Evolutionary conservation across 1,140 invertebrate genomes (phyloP).

Genomic region (Heliconius congener): DNA sequence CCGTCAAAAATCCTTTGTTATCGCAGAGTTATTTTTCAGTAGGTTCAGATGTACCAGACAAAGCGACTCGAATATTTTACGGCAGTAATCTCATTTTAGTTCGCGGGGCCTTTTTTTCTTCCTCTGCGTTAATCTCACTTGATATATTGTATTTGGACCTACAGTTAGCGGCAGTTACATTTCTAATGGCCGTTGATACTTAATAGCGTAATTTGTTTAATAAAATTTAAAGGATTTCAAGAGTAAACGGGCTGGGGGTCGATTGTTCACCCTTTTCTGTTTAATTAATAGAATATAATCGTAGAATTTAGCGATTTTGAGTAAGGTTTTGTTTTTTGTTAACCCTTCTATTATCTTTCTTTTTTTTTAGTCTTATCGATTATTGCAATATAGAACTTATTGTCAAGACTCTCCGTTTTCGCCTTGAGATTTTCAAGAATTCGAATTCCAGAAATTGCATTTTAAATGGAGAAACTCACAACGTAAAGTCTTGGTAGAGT

Average conservation of each 20-base stretch:
- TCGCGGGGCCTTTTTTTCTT: constrained; percentile 60
- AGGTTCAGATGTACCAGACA: constrained; percentile 64
- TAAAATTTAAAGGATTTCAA: constrained; percentile 20
- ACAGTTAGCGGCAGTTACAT: constrained; percentile 40
- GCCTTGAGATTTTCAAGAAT: no score
- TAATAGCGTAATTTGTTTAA: constrained; percentile 38
- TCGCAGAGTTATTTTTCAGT: constrained; percentile 69
- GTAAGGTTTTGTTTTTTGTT: no score
- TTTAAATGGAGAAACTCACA: no score
- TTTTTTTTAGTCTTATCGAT: no score
- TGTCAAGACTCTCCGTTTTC: no score
- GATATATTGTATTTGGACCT: constrained; percentile 46
- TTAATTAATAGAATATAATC: not conserved
- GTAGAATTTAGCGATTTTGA: not conserved
- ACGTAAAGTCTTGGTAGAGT: no score
- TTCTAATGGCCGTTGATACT: constrained; percentile 34
- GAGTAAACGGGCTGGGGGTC: not conserved
- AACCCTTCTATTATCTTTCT: no score
- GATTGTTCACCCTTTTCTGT: constrained; percentile 1
- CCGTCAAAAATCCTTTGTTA: constrained; percentile 72
- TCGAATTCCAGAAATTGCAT: no score
- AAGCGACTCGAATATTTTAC: constrained; percentile 71
- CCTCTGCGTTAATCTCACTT: constrained; percentile 51
- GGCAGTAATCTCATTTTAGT: constrained; percentile 66
- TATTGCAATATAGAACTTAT: no score